These are phyloP conservation scores for Pinctada fucata DNA, from an alignment of 2,888 invertebrate genomes.

Conservation along the genomic window DNA sequence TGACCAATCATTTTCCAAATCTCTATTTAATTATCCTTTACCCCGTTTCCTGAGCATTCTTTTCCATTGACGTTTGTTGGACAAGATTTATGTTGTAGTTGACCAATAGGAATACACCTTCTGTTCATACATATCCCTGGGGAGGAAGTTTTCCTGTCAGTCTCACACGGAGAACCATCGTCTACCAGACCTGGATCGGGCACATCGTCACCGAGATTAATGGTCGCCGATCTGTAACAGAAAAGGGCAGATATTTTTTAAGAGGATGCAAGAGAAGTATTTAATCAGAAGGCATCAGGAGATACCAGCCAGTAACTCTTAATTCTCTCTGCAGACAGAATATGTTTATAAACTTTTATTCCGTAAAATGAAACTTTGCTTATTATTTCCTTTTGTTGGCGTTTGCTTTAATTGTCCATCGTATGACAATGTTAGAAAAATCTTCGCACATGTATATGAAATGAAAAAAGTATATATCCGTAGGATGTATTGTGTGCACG, in stretches of 20 bases:
- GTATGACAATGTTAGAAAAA: too few relatives aligned
- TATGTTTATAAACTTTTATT: too few relatives aligned
- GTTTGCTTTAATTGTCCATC: too few relatives aligned
- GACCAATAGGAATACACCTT: slow-evolving; percentile 10
- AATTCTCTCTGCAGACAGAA: too few relatives aligned
- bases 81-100: slow-evolving; percentile 8
- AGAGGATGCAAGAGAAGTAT: neutral
- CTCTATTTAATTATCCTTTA: neutral
- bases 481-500: too few relatives aligned
- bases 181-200: slow-evolving; percentile 38
- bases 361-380: too few relatives aligned
- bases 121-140: slow-evolving; percentile 27
- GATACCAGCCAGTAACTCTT: too few relatives aligned
- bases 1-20: too few relatives aligned
- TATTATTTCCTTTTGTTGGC: too few relatives aligned
- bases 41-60: slow-evolving; percentile 25
- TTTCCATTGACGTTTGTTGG: slow-evolving; percentile 18
- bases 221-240: slow-evolving; percentile 14
- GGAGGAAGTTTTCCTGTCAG: neutral
- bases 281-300: neutral
- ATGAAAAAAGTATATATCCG: too few relatives aligned
- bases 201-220: slow-evolving; percentile 31
- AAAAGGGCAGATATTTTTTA: neutral
- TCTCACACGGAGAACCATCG: slow-evolving; percentile 32
- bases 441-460: too few relatives aligned